Evolutionary conservation across 2,888 invertebrate genomes (phyloP), one percentile per base, ranked within the genome.

Genomic region (Platycheirus albimanus): DNA sequence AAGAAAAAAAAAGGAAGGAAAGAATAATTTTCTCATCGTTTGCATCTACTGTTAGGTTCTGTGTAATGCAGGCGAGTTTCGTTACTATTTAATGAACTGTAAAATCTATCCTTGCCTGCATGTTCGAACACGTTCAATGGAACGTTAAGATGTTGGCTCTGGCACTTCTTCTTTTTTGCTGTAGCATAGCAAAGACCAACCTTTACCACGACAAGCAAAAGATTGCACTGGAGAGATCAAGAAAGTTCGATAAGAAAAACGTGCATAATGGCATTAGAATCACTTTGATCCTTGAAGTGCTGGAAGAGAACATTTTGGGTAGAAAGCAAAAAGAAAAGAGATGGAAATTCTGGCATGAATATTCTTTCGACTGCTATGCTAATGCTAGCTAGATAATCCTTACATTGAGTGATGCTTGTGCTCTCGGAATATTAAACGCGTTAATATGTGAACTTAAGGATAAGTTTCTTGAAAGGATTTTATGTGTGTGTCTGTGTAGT

Each of bases 41-140:
- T 81, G 77, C 76, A 66, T 66, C 38, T 13, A 51, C 8, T n/a
- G n/a, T n/a, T n/a, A n/a, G n/a, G n/a, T n/a, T n/a, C n/a, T n/a
- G 19, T 17, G n/a, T 11, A 51, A 66, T 36, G 11, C 47, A 36
- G 36, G 19, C 30, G n/a, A 71, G 49, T 71, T 81, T 67, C 67
- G 81, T 81, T 71, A 77, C 77, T 81, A 72, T 77, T 81, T 67
- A 81, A 81, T 81, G 81, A 81, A 81, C 81, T 77, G 77, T 66
- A 72, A 77, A 81, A 81, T 81, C 71, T 72, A 52, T 81, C 52
- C 49, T 69, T 70, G 51, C 61, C 58, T 75, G 76, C 64, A 76
- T 72, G 61, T 61, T 71, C 66, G 58, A 58, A 52, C 36, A 54
- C 61, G 71, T 77, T 81, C 66, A 81, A 77, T 77, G 43, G 71